Percentiles rank a stretch among this genome's conserved stretches.
These are phyloP conservation scores for Gallinago undulata DNA, from an alignment of 2,113 vertebrate species.

Conservation along the genomic window DNA sequence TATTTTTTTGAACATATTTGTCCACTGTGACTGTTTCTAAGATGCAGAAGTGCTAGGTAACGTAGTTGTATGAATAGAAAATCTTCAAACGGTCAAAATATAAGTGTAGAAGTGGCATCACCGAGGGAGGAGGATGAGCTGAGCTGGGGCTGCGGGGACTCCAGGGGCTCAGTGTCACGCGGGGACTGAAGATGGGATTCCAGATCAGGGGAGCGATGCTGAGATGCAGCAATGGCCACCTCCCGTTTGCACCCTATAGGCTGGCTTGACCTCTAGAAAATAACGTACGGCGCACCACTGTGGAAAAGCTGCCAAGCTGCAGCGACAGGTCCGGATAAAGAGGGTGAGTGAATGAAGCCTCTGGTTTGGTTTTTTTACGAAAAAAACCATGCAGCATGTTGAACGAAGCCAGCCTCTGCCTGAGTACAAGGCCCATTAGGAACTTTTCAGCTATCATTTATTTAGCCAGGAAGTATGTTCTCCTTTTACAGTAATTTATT, in stretches of 20 bases:
- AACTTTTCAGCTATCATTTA: slow-evolving; percentile 25
- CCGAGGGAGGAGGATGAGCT: neutral
- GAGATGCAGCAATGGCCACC: neutral
- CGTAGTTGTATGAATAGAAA: neutral
- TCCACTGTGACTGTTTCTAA: neutral
- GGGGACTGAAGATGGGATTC: neutral
- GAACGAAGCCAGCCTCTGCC: slow-evolving; percentile 42
- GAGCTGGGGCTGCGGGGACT: neutral
- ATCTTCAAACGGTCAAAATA: neutral
- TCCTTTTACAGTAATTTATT: slow-evolving; percentile 44
- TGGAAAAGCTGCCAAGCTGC: slow-evolving; percentile 6
- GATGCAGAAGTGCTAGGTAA: neutral
- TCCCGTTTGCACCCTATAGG: neutral
- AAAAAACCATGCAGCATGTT: neutral
- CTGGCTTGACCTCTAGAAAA: neutral
- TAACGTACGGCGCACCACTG: neutral
- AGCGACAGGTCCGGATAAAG: neutral
- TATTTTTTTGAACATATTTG: neutral
- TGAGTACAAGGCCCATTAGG: neutral
- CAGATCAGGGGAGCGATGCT: neutral
- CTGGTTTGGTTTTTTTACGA: neutral
- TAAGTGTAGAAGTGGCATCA: neutral
- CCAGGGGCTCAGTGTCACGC: fast-evolving
- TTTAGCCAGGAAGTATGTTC: slow-evolving; percentile 47
- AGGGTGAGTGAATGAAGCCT: slow-evolving; percentile 2